A percentile compares a stretch with the other conserved stretches of the same genome.
Conservation (phyloP, 2,888 invertebrate genomes). For the Chloromyia formosa region DNA sequence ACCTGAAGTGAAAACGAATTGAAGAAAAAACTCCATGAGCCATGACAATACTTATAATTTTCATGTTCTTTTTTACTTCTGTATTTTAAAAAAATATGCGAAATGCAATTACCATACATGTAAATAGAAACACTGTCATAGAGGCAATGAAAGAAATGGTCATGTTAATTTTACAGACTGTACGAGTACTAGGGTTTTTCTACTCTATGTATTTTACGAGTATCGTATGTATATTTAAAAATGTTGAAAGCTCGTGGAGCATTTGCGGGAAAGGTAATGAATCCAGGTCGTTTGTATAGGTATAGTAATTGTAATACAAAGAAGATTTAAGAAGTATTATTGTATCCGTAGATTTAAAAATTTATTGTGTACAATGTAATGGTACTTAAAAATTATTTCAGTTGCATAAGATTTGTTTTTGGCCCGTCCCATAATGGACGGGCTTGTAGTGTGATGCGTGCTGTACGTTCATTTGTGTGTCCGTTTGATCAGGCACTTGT, state of each 20-base stretch:
- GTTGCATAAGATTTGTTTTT: no score
- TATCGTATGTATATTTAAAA: no score
- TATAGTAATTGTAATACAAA: no score
- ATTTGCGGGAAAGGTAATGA: no score
- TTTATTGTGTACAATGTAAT: neutral
- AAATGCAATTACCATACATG: neutral
- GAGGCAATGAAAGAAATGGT: neutral
- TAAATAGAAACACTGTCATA: neutral
- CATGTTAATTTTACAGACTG: neutral
- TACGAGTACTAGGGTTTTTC: neutral
- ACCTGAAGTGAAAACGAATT: neutral
- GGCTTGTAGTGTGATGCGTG: no score
- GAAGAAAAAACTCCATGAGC: neutral
- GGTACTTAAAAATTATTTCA: no score
- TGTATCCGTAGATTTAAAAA: slow-evolving; percentile 12
- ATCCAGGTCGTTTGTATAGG: no score
- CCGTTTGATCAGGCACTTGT: no score
- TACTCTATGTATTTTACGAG: no score
- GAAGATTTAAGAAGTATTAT: neutral
- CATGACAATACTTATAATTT: neutral
- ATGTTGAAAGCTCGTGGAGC: no score
- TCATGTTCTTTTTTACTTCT: neutral
- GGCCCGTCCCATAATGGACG: no score
- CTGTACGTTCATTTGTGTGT: no score
- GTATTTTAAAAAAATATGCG: neutral